phyloP scores from a whole-genome alignment of 2,113 vertebrate species.

The Tetraodon nigroviridis region DNA sequence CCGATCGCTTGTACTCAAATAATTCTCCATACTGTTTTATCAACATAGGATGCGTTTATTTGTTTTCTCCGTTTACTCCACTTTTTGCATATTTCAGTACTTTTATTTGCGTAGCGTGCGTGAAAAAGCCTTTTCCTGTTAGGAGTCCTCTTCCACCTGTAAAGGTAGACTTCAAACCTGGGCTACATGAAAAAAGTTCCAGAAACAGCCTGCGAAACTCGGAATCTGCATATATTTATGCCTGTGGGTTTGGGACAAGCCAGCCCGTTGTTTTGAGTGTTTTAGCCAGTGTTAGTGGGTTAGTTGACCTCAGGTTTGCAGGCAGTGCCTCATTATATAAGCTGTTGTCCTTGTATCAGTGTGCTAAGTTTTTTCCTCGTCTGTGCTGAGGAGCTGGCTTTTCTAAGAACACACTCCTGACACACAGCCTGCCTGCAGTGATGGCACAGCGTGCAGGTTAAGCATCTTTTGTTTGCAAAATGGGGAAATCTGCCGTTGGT shows the following conservation, averaged over 20 bases:
- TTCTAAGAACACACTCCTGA: constrained; percentile 24
- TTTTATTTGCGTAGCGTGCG: constrained; percentile 19
- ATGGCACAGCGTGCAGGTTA: neutral
- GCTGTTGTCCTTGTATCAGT: constrained; percentile 26
- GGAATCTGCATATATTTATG: neutral
- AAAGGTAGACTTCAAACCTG: too few species aligned
- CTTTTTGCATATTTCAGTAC: neutral
- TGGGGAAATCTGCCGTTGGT: constrained; percentile 1
- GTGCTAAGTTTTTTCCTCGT: constrained; percentile 1
- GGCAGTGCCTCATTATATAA: constrained; percentile 34
- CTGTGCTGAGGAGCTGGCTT: constrained; percentile 4
- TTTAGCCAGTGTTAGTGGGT: constrained; percentile 1
- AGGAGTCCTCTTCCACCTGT: too few species aligned
- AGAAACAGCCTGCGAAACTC: neutral
- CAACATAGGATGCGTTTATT: neutral
- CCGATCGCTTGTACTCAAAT: neutral
- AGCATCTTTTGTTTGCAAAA: constrained; percentile 12
- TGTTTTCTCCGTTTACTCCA: neutral
- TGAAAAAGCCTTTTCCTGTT: neutral
- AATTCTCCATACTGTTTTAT: neutral
- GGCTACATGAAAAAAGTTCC: constrained; percentile 4
- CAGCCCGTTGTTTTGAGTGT: neutral
- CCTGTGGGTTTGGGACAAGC: too few species aligned
- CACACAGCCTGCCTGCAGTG: constrained; percentile 1
- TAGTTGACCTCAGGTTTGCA: constrained; percentile 21